Evolutionary conservation across 2,113 vertebrate genomes (phyloP), one percentile per base, ranked within the genome.

Genomic region (Nettapus auritus): DNA sequence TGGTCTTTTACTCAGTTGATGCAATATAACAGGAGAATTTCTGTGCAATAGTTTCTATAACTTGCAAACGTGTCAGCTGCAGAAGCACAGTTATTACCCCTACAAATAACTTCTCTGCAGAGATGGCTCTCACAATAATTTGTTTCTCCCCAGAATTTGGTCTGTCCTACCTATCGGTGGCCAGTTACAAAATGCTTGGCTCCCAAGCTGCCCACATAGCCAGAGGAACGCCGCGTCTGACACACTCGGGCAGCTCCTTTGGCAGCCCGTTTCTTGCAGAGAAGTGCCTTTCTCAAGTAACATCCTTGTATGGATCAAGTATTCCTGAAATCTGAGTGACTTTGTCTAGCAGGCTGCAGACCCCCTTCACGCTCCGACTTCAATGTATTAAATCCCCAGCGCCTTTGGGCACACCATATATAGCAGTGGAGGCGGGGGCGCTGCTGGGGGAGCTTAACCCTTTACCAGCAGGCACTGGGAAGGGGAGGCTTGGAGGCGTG

Each of bases 251-350:
- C 17, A 0, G 68, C 57, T 92, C 66, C 66, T 76, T 94, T 12
- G n/a, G 91, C 87, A 74, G 80, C 36, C 19, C 4, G 67, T 59
- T 95, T 73, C 88, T 89, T 55, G 42, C 28, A 17, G 67, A 93
- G 90, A 34, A 96, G 85, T 80, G 88, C 89, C 88, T 94, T 93
- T 96, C 94, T 96, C 94, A 95, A 96, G 95, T 96, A 96, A 96
- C 94, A 95, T 94, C 95, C 88, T 78, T 94, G 90, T 86, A 86
- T 73, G 83, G 93, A 93, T 96, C 90, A 87, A 95, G 92, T 90
- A 96, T 92, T 97, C 92, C 21, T 97, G 96, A 96, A 96, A 95
- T 95, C 67, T 86, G 96, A 97, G 96, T 97, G 96, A 97, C 95
- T 97, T 96, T 94, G 96, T 93, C 86, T 92, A 96, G 95, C 95